These are phyloP conservation scores for Tribolium castaneum DNA, from an alignment of 1,140 invertebrate species.

Conservation along the genomic window DNA sequence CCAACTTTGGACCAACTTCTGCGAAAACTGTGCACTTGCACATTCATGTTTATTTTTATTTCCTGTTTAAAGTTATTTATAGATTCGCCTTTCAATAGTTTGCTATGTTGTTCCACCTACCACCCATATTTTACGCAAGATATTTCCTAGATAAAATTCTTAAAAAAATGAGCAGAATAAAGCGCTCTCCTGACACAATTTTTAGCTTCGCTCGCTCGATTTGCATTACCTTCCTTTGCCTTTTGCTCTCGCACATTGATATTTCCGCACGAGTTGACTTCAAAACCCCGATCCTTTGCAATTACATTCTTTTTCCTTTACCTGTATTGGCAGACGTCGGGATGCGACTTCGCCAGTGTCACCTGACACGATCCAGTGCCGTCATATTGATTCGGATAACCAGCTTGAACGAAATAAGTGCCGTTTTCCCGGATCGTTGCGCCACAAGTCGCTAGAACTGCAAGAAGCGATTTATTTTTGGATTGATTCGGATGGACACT, in stretches of 20 bases:
- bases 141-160: too few species aligned
- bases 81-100: too few species aligned
- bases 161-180: too few species aligned
- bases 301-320: conserved; percentile 54
- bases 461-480: not conserved
- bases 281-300: not conserved
- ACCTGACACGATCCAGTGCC: conserved; percentile 85
- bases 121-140: too few species aligned
- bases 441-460: conserved; percentile 82
- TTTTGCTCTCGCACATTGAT: not conserved
- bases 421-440: conserved; percentile 80
- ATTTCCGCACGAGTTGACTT: not conserved
- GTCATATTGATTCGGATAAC: conserved; percentile 80
- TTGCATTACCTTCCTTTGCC: not conserved
- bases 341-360: conserved; percentile 79
- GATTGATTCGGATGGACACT: conserved; percentile 58
- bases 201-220: not conserved
- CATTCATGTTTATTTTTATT: too few species aligned
- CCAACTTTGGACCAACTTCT: too few species aligned
- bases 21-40: too few species aligned
- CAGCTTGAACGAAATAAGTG: conserved; percentile 85
- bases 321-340: conserved; percentile 86
- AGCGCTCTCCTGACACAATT: too few species aligned
- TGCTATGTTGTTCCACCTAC: too few species aligned
- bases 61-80: too few species aligned